Evolutionary conservation across 2,797 vertebrate species (phyloP).

Genomic region (Sciurus carolinensis): DNA sequence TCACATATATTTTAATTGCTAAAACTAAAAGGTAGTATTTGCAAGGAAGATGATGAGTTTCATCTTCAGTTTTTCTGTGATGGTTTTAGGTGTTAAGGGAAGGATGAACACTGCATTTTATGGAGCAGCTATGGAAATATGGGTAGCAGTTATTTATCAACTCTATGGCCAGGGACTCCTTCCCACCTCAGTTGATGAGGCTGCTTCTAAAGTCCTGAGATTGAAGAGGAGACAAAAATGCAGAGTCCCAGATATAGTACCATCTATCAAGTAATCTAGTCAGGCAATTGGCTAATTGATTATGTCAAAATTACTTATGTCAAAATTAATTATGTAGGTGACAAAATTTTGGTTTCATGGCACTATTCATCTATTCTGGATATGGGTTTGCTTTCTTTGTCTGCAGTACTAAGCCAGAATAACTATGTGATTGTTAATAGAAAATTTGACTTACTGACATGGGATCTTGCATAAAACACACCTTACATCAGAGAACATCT

Average conservation of each 20-base stretch:
- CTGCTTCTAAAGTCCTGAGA: not conserved
- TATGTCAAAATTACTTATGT: not conserved
- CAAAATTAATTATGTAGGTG: not conserved
- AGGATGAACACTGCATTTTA: not conserved
- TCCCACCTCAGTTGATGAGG: not conserved
- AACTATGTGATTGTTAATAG: not conserved
- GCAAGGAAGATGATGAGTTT: not conserved
- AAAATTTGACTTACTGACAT: not conserved
- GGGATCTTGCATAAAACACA: not conserved
- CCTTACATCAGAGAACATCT: not conserved
- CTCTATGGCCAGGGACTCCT: accelerated
- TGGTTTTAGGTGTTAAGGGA: not conserved
- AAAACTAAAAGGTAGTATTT: slow-evolving; percentile 50
- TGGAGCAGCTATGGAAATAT: not conserved
- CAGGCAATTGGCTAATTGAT: not conserved
- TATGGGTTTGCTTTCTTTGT: not conserved
- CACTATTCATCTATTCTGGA: not conserved
- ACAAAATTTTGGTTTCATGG: not conserved
- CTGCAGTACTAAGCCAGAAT: not conserved
- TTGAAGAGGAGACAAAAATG: not conserved
- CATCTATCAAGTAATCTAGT: not conserved
- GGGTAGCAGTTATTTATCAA: not conserved
- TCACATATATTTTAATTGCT: slow-evolving; percentile 51
- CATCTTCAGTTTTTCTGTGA: not conserved
- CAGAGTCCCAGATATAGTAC: not conserved